A percentile compares a stretch with the other conserved stretches of the same genome.
Conservation (phyloP, 2,113 vertebrate genomes). For the Syngnathus scovelli region DNA sequence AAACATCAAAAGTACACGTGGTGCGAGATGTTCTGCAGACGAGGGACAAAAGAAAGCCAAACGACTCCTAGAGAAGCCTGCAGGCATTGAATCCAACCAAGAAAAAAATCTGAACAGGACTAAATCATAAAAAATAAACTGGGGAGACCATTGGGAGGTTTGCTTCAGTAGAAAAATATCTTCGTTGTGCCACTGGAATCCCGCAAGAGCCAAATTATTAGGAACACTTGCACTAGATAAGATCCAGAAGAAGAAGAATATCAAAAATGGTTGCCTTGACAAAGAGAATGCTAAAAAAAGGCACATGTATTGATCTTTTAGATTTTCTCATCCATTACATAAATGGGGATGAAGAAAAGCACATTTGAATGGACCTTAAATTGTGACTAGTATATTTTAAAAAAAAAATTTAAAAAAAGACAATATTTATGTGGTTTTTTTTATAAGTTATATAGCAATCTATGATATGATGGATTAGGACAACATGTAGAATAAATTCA, state of each 20-base stretch:
- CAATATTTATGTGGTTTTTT: too few relatives aligned
- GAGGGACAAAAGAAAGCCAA: conserved; percentile 40
- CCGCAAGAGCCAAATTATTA: not conserved
- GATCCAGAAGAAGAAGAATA: not conserved
- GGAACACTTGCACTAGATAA: not conserved
- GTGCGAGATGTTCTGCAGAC: conserved; percentile 44
- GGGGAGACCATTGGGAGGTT: conserved; percentile 1
- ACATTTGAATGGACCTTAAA: not conserved
- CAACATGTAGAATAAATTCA: too few relatives aligned
- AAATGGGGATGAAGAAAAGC: not conserved
- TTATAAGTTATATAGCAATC: too few relatives aligned
- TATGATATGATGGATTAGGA: too few relatives aligned
- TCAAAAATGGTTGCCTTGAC: not conserved
- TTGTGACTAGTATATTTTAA: too few relatives aligned
- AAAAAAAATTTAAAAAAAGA: too few relatives aligned
- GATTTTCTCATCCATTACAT: not conserved
- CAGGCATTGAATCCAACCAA: conserved; percentile 43
- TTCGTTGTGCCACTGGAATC: conserved; percentile 15
- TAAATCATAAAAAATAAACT: conserved; percentile 32
- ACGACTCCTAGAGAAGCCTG: conserved; percentile 35
- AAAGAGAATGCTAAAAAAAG: not conserved
- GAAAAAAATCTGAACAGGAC: conserved; percentile 41
- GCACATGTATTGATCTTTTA: not conserved
- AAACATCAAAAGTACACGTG: conserved; percentile 59
- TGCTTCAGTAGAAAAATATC: conserved; percentile 23